A percentile compares a stretch with the other conserved stretches of the same genome.
phyloP scores from a whole-genome alignment of 2,113 vertebrate genomes.

The Chinchilla lanigera region DNA sequence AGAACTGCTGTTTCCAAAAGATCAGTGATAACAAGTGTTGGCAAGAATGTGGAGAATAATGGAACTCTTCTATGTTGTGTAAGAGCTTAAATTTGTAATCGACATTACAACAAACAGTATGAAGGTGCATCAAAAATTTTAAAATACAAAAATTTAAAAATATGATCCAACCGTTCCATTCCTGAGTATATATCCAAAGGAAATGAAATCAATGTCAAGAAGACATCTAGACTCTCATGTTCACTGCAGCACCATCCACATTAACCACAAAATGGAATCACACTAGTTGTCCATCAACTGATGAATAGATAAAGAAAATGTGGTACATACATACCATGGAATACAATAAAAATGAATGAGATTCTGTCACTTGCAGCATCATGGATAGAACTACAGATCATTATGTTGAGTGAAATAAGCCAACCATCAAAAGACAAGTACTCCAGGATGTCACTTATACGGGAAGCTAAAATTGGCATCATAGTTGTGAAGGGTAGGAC shows the following conservation, averaged over 20 bases:
- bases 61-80: neutral
- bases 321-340: neutral
- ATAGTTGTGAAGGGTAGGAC: neutral
- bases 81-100: neutral
- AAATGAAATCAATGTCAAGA: no score
- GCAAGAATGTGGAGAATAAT: neutral
- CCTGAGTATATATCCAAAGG: no score
- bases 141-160: no score
- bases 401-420: no score
- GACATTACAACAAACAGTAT: neutral
- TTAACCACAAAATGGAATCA: neutral
- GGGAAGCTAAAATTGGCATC: neutral
- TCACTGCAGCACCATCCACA: neutral
- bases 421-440: neutral
- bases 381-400: no score
- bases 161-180: neutral
- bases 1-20: neutral
- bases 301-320: neutral
- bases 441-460: neutral
- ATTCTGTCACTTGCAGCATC: neutral
- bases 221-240: neutral
- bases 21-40: no score
- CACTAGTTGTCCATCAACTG: neutral
- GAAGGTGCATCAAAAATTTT: neutral
- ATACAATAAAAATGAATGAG: neutral